A percentile compares a stretch with the other conserved stretches of the same genome.
Conservation (phyloP, 2,888 invertebrate genomes). For the Tenodera sinensis region DNA sequence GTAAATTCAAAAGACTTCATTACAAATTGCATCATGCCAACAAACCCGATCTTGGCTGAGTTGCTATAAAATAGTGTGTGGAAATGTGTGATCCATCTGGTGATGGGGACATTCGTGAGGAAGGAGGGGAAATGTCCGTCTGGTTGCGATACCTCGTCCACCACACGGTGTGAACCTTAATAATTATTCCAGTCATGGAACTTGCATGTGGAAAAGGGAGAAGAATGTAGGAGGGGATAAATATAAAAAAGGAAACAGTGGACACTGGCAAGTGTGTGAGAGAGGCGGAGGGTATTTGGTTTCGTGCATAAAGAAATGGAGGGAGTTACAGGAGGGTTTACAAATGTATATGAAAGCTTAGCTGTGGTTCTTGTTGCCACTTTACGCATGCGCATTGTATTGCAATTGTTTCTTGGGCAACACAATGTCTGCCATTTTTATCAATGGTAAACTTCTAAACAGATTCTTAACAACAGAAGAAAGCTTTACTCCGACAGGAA, state of each 20-base stretch:
- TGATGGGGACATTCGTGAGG: background rate
- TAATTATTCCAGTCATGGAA: background rate
- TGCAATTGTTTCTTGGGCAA: too few relatives aligned
- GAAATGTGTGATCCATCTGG: too few relatives aligned
- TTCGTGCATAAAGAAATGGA: background rate
- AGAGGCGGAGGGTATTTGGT: background rate
- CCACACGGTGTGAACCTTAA: background rate
- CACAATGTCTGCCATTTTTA: too few relatives aligned
- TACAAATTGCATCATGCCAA: too few relatives aligned
- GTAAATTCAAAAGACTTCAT: too few relatives aligned
- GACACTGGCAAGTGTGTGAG: background rate
- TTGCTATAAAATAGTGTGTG: too few relatives aligned
- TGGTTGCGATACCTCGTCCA: background rate
- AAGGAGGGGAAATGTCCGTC: background rate
- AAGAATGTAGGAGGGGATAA: background rate
- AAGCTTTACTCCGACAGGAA: too few relatives aligned
- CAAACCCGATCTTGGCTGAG: too few relatives aligned
- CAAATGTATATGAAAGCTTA: background rate
- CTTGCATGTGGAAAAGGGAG: background rate
- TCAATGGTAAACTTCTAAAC: too few relatives aligned
- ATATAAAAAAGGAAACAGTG: background rate
- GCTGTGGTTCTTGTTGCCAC: background rate
- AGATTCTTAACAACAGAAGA: too few relatives aligned
- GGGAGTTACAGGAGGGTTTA: background rate
- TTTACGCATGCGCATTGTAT: background rate